Evolutionary conservation across 1,140 invertebrate genomes (phyloP), one percentile per base, ranked within the genome.

Genomic region (Drosophila yakuba): DNA sequence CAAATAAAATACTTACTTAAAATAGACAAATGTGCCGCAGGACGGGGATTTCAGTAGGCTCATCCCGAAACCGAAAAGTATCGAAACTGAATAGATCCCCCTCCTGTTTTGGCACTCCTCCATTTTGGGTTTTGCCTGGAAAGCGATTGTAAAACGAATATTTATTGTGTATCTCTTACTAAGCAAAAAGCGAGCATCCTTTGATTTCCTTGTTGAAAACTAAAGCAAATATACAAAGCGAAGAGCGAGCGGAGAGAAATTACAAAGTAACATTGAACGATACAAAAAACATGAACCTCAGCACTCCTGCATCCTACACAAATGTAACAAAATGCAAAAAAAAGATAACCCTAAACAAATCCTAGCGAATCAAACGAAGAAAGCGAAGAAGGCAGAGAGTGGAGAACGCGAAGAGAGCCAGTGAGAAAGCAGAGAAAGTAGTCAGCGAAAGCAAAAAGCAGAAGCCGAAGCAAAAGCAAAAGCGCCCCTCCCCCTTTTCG

Each of bases 251-350:
- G 74, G 60, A 81, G 71, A 91, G 74, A 90, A 90, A 80, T 88
- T 80, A 91, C 88, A 86, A 91, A 88, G 67, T 71, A 82, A 90
- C 80, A 88, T 85, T 81, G 77, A 91, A 89, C 82, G 90, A 91
- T 91, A 91, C 90, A 91, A 91, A 91, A 50, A 89, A 84, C 76
- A 91, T 85, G 88, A 91, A 91, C 90, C 90, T 91, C 90, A 91
- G 90, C 84, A 91, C 86, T 90, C 90, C 86, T 88, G 81, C 91
- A 90, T 91, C 90, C 86, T 90, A 89, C 90, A 91, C 83, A 91
- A 78, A 86, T 85, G 78, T 85, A 90, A 85, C 78, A 75, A 64
- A 71, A 62, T 66, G 50, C 68, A 69, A 63, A 48, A 25, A 25
- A 45, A 64, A 81, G 60, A 74, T 69, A 76, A 77, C 67, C 47